A percentile compares a stretch with the other conserved stretches of the same genome.
Conservation (phyloP, 1,140 invertebrate species). For the Semibalanus balanoides region DNA sequence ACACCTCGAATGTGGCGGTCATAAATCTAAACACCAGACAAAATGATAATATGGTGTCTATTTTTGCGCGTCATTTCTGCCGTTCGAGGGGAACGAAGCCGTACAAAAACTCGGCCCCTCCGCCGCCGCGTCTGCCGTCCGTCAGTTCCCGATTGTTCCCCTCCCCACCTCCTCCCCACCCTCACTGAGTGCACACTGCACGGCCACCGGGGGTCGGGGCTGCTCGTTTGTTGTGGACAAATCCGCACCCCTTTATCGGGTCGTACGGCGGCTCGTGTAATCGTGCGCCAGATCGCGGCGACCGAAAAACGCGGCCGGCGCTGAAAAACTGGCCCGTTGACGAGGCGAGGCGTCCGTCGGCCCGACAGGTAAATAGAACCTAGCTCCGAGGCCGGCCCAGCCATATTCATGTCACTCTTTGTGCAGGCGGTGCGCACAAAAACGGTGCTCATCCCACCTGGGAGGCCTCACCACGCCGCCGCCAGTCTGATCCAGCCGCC, state of each 20-base stretch:
- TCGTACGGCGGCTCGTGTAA: not conserved
- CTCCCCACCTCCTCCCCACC: no score
- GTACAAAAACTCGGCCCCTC: not conserved
- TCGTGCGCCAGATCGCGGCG: not conserved
- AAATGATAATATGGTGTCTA: not conserved
- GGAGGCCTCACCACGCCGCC: no score
- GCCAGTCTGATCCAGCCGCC: no score
- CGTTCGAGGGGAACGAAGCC: not conserved
- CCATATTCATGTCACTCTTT: conserved; percentile 2
- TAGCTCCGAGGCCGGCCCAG: no score
- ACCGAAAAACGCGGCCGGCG: not conserved
- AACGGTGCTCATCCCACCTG: not conserved
- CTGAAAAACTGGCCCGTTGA: not conserved
- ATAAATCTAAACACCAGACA: not conserved
- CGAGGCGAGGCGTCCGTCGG: not conserved
- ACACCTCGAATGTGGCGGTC: not conserved
- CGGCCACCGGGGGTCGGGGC: not conserved
- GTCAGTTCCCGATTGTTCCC: no score
- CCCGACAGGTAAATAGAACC: not conserved
- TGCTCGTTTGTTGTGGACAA: not conserved
- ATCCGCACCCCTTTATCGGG: conserved; percentile 1
- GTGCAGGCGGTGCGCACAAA: not conserved
- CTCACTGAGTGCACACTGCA: not conserved
- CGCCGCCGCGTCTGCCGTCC: not conserved
- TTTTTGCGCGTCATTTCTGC: not conserved